Evolutionary conservation across 1,140 invertebrate species (phyloP).

Genomic region (Orchestia grillus): DNA sequence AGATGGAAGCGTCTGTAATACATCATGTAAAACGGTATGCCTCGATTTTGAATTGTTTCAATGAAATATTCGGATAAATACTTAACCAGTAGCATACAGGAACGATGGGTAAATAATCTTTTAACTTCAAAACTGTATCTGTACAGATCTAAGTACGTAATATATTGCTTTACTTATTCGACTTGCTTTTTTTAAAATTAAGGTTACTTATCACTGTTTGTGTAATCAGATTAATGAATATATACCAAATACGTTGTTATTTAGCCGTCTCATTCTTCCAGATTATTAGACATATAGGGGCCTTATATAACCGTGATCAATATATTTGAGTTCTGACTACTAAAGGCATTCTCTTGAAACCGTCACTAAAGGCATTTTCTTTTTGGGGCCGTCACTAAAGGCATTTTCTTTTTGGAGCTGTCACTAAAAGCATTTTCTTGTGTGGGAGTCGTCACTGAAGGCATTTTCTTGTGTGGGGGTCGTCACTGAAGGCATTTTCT

Average conservation of each 20-base stretch:
- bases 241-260: conserved; percentile 44
- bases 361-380: too few relatives aligned
- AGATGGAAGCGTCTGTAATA: too few relatives aligned
- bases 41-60: too few relatives aligned
- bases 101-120: not conserved
- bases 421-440: not conserved
- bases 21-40: too few relatives aligned
- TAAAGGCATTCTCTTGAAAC: too few relatives aligned
- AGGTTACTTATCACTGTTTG: conserved; percentile 39
- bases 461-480: not conserved
- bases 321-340: not conserved
- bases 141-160: conserved; percentile 37
- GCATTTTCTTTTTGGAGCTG: not conserved
- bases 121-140: not conserved
- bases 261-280: not conserved
- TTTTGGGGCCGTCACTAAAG: not conserved
- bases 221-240: conserved; percentile 51
- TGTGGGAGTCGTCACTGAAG: not conserved
- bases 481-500: not conserved
- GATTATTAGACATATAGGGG: not conserved
- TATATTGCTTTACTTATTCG: conserved; percentile 15
- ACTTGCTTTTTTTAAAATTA: not conserved
- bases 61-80: too few relatives aligned
- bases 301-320: not conserved
- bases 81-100: not conserved